Evolutionary conservation across 2,888 invertebrate species (phyloP), one percentile per base, ranked within the genome.

Genomic region (Acronicta alni): DNA sequence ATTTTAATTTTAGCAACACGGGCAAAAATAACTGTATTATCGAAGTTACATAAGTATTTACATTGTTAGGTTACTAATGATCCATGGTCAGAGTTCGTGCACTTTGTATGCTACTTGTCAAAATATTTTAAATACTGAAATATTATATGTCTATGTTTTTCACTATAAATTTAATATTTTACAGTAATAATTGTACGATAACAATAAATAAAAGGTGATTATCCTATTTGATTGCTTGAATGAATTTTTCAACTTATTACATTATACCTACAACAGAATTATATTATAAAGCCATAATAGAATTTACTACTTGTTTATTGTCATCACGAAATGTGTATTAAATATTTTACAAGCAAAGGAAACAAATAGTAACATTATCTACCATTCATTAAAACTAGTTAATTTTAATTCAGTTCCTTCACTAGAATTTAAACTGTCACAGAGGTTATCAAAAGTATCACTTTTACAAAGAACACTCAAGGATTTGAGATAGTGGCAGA

Each of bases 401-500:
- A 72, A 53, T 41, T 55, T 56, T 59, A 55, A 61, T 62, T 75
- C 54, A 63, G 44, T 59, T 52, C 65, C 74, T 66, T 76, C 66
- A 74, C 72, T 69, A 70, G 74, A 61, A 69, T 66, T 76, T 57
- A 95, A 84, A 70, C 93, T 91, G 55, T 89, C 83, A 73, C 94
- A 91, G 52, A 95, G 90, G 41, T 85, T 87, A 74, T 95, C 95
- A 64, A 94, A 95, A 37, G 88, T 79, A 20, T 95, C 92, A 73
- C 89, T 94, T 73, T 91, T 94, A 72, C 94, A 94, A 58, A 91
- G 89, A 43, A 93, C 82, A 79, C 93, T 94, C 57, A 95, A 84
- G 47, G 95, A 95, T 72, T 96, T 95, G n/a, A 97, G 92, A 88
- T 97, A 97, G 86, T 97, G 97, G 88, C 96, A 97, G 88, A 97